Base-by-base conservation (phyloP, 2,113 vertebrate genomes). In the Triplophysa dalaica region DNA sequence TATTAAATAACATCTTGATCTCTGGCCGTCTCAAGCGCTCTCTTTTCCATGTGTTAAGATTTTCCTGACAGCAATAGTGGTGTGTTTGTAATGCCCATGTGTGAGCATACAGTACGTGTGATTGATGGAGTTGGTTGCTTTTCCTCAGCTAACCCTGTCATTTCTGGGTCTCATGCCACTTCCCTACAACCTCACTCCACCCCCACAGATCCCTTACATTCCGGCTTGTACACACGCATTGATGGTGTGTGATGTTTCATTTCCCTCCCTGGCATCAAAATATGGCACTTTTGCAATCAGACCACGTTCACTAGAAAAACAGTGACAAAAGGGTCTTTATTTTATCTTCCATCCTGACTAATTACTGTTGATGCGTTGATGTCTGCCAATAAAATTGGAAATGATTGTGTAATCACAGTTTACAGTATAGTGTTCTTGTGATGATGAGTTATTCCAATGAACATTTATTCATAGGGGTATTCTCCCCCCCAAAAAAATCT, bases 121-220 rank as follows among this genome's bases (percentile, higher is more conserved):
- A 75, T 62, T 62, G 41, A 63, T 75, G 19, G 56, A 41, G 41
- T 63, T n/a, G 73, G 73, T 63, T 63, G 73, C 21, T 75, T 75
- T 43, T 63, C 60, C 60, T 63, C 22, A 75, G 43, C 73, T 75
- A 63, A 75, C 56, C 56, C 60, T 45, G 22, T 29, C 26, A 43
- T 38, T 48, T 75, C 16, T 75, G 73, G 60, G 60, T 75, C 38
- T 73, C 33, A 73, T 73, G 54, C 54, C 70, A 73, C 70, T 73
- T 33, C 69, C 10, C 48, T 72, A 58, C 17, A 72, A 58, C 60
- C 60, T 22, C 54, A 73, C 70, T 73, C 33, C 21, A n/a, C 58
- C 73, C 73, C 73, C 56, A 63, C 60, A 75, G 24, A 75, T 75
- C 73, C 60, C 41, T 75, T 16, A 50, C 73, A 75, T 75, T 75